Conservation (phyloP, 2,113 vertebrate genomes). For the Carassius gibelio region DNA sequence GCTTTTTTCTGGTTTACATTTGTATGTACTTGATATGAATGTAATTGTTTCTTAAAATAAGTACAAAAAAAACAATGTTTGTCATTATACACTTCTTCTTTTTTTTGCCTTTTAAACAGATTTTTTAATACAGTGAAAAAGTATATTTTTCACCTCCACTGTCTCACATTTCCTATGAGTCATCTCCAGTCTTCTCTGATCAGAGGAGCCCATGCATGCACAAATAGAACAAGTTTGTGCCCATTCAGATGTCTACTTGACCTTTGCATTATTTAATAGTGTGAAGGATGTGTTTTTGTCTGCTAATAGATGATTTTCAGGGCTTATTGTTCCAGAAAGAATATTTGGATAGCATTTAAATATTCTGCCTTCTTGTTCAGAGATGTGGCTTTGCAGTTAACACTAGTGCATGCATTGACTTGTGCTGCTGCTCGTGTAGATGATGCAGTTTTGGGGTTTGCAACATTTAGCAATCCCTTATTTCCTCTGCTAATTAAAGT, state of each 20-base stretch:
- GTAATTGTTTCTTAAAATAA: neutral
- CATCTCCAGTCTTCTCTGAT: constrained; percentile 1
- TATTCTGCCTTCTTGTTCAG: too few species aligned
- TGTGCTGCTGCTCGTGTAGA: neutral
- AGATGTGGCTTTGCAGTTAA: too few species aligned
- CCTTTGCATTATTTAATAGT: constrained; percentile 17
- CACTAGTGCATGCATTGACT: too few species aligned
- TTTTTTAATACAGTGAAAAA: neutral
- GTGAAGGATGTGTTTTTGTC: neutral
- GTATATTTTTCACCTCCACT: neutral
- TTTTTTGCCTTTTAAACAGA: too few species aligned
- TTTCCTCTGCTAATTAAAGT: neutral
- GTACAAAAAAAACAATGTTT: neutral
- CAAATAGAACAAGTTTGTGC: constrained; percentile 1
- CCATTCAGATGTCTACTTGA: neutral
- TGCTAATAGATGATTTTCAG: neutral
- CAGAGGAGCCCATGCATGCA: neutral
- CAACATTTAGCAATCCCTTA: neutral
- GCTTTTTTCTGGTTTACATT: too few species aligned
- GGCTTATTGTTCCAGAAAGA: too few species aligned
- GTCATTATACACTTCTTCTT: neutral
- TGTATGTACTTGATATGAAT: neutral
- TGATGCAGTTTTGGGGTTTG: neutral
- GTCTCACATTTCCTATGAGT: constrained; percentile 1
- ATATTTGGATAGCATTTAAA: too few species aligned